Base-by-base conservation (phyloP, 1,140 invertebrate genomes). In the Drosophila lacertosa region DNA sequence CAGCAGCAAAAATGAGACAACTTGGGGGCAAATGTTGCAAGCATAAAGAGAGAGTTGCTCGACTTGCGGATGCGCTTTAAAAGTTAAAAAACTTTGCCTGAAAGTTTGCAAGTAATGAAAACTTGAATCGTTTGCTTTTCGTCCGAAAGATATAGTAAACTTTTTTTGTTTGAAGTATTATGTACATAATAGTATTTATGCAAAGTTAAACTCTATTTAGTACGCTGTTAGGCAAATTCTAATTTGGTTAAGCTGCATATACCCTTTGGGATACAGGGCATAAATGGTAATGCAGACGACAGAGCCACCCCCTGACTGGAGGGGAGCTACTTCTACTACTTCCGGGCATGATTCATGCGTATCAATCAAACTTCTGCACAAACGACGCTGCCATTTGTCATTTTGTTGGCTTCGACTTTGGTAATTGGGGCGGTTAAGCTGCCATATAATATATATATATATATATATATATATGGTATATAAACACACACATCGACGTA, bases 321-420 rank as follows among this genome's bases (percentile, higher is more conserved):
- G 45, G 35, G 32, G 20, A 62, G 24, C 20, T 15, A 66, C 24
- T 66, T 63, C 42, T 1, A 37, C 26, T 33, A 75, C 51, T 79
- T 71, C 71, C 76, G 76, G 24, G 32, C 68, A 78, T 83, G 79
- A 83, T 83, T 83, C 79, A 84, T 83, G 74, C 63, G 74, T 75
- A 78, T 83, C 79, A 83, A 83, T 83, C 79, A 78, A 83, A 68
- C 79, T 68, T 83, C 58, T 24, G 68, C 74, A 50, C 40, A 58
- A 48, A 57, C 22, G 59, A 13, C 51, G 50, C 53, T 47, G 13
- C 37, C 57, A 55, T 65, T 71, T 71, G 68, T 66, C 62, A 71
- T 71, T 71, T 71, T 29, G 32, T 48, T 70, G 67, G 67, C 67
- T 70, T 70, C 51, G 47, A 47, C 62, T 66, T 68, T 59, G 54